Conservation (phyloP, 2,888 invertebrate species). For the Eilema sororculum region DNA sequence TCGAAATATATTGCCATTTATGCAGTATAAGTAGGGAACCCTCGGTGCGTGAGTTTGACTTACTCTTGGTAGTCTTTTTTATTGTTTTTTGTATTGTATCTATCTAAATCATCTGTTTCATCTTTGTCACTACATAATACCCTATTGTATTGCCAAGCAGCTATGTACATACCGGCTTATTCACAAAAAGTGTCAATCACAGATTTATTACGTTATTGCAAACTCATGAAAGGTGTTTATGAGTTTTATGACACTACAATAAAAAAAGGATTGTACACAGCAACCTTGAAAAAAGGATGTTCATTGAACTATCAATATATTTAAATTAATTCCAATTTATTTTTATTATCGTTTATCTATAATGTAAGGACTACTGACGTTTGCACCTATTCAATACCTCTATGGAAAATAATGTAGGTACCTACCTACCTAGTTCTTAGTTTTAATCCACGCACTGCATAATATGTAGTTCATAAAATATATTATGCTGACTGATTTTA, state of each 20-base stretch:
- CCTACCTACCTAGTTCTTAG: neutral
- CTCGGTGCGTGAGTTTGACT: too few relatives aligned
- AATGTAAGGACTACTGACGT: too few relatives aligned
- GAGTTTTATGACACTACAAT: neutral
- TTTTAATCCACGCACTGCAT: constrained; percentile 1
- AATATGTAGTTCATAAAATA: constrained; percentile 13
- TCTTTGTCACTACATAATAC: neutral
- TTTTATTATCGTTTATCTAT: neutral
- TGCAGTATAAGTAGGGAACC: too few relatives aligned
- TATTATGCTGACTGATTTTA: neutral
- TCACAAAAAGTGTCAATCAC: neutral
- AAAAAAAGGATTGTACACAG: neutral
- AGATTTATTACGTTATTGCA: neutral
- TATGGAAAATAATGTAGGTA: constrained; percentile 2
- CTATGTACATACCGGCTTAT: neutral
- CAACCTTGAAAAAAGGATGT: neutral
- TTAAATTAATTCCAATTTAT: neutral
- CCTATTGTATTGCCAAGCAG: neutral
- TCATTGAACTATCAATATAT: constrained; percentile 2
- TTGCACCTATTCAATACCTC: neutral
- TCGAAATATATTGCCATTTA: too few relatives aligned
- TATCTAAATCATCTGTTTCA: neutral
- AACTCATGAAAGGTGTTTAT: neutral
- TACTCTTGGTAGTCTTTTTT: too few relatives aligned
- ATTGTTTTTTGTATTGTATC: neutral